A percentile compares a stretch with the other conserved stretches of the same genome.
These are phyloP conservation scores for Hirudo medicinalis DNA, from an alignment of 1,140 invertebrate genomes.

Conservation along the genomic window DNA sequence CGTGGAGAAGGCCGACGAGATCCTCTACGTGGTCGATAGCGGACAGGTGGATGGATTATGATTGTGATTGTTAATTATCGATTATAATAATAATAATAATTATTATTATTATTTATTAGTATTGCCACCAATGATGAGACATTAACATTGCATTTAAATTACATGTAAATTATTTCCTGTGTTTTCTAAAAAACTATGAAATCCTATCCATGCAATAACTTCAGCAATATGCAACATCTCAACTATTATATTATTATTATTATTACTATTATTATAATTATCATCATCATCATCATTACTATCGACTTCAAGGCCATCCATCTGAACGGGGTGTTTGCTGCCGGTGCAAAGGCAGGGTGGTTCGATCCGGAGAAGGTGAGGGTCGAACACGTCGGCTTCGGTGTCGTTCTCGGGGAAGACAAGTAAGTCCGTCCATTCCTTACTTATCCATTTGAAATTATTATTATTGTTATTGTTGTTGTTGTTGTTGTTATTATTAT, in stretches of 20 bases:
- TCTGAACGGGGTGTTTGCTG: constrained; percentile 54
- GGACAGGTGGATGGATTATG: constrained; percentile 55
- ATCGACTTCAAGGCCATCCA: constrained; percentile 52
- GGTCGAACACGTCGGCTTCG: constrained; percentile 84
- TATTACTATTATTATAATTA: too few relatives aligned
- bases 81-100: not conserved
- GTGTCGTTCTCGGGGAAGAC: constrained; percentile 93
- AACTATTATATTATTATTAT: too few relatives aligned
- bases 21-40: constrained; percentile 88
- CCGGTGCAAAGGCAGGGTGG: constrained; percentile 51
- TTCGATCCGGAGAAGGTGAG: constrained; percentile 47
- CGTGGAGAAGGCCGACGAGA: constrained; percentile 71
- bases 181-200: too few relatives aligned
- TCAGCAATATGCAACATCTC: too few relatives aligned
- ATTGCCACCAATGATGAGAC: too few relatives aligned
- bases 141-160: too few relatives aligned
- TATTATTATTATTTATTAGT: too few relatives aligned
- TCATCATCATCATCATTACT: not conserved
- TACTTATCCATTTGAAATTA: not conserved
- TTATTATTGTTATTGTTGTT: not conserved
- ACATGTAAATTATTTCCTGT: too few relatives aligned
- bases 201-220: too few relatives aligned
- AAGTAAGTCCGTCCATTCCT: constrained; percentile 45
- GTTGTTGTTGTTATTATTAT: too few relatives aligned
- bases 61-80: too few relatives aligned